Conservation (phyloP, 2,113 vertebrate species). For the Silurus asotus region DNA sequence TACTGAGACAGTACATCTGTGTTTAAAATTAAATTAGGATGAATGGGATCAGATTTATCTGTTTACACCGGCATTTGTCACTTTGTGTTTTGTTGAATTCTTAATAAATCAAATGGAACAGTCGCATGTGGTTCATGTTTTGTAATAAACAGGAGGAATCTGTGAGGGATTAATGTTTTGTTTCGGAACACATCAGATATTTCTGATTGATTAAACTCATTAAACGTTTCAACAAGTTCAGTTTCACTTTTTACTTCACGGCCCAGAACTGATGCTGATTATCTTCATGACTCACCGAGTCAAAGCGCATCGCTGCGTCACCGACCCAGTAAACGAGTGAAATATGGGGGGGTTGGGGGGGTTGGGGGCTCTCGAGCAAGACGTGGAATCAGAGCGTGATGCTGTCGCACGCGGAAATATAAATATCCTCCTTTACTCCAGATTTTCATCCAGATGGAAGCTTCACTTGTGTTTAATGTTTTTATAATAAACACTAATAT, state of each 20-base stretch:
- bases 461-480: neutral
- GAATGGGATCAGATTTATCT: neutral
- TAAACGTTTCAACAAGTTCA: neutral
- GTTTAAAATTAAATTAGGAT: neutral
- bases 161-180: neutral
- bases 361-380: neutral
- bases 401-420: neutral
- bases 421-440: neutral
- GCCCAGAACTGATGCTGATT: slow-evolving; percentile 3
- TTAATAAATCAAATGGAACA: too few species aligned
- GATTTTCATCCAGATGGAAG: neutral
- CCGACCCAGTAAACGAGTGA: neutral
- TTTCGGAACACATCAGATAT: neutral
- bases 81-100: too few species aligned
- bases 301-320: neutral
- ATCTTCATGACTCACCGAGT: neutral
- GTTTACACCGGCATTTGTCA: neutral
- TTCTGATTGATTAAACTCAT: neutral
- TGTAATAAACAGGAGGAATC: neutral
- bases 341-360: neutral
- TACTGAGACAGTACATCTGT: neutral
- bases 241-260: slow-evolving; percentile 1
- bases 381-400: slow-evolving; percentile 5
- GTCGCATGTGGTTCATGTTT: neutral
- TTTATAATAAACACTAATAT: too few species aligned